phyloP scores from a whole-genome alignment of 2,797 vertebrate species.

The Muraenolepis orangiensis region DNA sequence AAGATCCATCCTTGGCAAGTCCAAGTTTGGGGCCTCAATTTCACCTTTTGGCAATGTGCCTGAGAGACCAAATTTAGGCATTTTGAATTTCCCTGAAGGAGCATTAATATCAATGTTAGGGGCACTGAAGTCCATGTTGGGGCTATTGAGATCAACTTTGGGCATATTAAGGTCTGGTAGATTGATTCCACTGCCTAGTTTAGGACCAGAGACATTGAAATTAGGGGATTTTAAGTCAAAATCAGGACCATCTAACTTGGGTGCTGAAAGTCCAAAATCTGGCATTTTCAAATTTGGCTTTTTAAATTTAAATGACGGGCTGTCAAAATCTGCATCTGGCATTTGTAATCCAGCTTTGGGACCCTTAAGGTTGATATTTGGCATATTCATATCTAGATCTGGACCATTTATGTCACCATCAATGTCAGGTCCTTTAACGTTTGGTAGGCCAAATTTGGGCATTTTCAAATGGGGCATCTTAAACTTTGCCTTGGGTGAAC shows the following conservation, averaged over 20 bases:
- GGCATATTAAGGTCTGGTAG: conserved; percentile 36
- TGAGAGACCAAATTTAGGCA: conserved; percentile 20
- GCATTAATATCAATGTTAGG: conserved; percentile 1
- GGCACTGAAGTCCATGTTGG: background rate
- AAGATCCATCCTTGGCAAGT: conserved; percentile 25
- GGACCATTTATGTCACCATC: conserved; percentile 32
- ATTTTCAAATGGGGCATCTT: conserved; percentile 52
- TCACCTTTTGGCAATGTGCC: conserved; percentile 37
- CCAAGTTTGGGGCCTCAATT: conserved; percentile 17
- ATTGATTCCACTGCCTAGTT: conserved; percentile 25
- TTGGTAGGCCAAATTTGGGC: conserved; percentile 33
- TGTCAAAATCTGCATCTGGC: conserved; percentile 37
- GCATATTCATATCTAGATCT: conserved; percentile 40
- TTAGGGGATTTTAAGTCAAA: conserved; percentile 38
- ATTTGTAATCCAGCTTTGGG: conserved; percentile 29
- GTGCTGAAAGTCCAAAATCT: conserved; percentile 47
- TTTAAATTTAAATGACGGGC: conserved; percentile 53
- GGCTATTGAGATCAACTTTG: conserved; percentile 21
- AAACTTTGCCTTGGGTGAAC: conserved; percentile 38
- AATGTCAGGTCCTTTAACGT: conserved; percentile 36
- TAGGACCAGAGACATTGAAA: conserved; percentile 39
- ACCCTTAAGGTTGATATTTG: conserved; percentile 41
- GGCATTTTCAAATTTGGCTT: conserved; percentile 51
- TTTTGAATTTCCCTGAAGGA: conserved; percentile 8
- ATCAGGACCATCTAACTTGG: conserved; percentile 34